Percentiles rank a stretch among this genome's conserved stretches.
phyloP scores from a whole-genome alignment of 2,113 vertebrate genomes.

The Trematocara zebra region DNA sequence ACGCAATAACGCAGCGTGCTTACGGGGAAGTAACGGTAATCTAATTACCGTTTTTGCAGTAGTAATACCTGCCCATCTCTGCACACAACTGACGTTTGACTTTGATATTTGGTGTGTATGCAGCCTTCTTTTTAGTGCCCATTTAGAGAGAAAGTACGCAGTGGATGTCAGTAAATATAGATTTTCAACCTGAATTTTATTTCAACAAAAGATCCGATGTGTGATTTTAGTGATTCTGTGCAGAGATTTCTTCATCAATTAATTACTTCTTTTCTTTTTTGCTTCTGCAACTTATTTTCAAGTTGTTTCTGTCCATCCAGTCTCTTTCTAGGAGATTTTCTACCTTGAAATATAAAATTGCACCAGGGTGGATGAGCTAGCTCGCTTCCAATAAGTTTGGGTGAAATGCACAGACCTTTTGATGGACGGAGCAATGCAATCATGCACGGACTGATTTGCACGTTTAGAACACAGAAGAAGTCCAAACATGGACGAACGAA shows the following conservation, averaged over 20 bases:
- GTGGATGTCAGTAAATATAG: background rate
- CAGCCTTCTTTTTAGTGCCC: background rate
- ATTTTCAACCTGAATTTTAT: background rate
- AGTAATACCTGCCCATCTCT: no score
- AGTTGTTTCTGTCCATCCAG: background rate
- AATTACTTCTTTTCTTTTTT: background rate
- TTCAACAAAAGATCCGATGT: background rate
- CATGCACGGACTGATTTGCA: background rate
- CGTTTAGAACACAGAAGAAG: background rate
- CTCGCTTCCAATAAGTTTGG: background rate
- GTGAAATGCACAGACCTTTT: background rate
- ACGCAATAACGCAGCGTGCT: no score
- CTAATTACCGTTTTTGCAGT: rapidly evolving
- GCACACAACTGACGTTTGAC: background rate
- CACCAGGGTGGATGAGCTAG: background rate
- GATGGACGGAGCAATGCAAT: background rate
- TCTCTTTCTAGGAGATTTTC: background rate
- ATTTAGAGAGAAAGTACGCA: background rate
- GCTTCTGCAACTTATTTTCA: background rate
- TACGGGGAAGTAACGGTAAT: no score
- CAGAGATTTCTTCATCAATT: background rate
- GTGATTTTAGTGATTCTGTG: background rate
- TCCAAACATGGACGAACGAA: background rate
- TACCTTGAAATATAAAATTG: background rate
- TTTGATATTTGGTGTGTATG: background rate